A percentile compares a stretch with the other conserved stretches of the same genome.
Conservation (phyloP, 2,113 vertebrate genomes). For the Rynchops niger region DNA sequence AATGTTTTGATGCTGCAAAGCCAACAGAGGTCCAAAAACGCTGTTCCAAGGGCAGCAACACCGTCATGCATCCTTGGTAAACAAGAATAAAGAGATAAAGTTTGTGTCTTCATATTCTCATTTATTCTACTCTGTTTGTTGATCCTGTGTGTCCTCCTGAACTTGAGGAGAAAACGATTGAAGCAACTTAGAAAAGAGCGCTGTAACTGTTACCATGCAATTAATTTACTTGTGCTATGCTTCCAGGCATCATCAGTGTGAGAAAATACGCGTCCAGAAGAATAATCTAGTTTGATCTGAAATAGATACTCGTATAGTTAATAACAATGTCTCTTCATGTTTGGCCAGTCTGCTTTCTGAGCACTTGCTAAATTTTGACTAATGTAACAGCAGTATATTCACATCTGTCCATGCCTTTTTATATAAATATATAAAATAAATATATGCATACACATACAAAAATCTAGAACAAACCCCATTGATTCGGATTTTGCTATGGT, state of each 20-base stretch:
- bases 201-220: background rate
- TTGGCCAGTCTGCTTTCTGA: background rate
- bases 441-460: background rate
- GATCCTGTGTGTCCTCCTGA: background rate
- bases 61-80: fast-evolving
- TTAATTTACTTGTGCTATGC: background rate
- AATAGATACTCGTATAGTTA: background rate
- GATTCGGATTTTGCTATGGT: background rate
- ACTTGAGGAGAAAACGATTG: background rate
- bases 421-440: background rate
- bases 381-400: background rate
- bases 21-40: background rate
- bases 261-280: background rate
- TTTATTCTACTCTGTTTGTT: background rate
- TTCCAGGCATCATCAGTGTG: background rate
- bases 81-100: background rate
- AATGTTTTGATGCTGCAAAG: background rate
- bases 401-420: background rate
- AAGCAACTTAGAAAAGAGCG: background rate
- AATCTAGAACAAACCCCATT: background rate
- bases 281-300: background rate
- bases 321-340: background rate
- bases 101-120: background rate
- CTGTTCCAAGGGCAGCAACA: background rate
- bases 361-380: background rate